phyloP scores from a whole-genome alignment of 1,140 invertebrate species.

The Drosophila kurseongensis region DNA sequence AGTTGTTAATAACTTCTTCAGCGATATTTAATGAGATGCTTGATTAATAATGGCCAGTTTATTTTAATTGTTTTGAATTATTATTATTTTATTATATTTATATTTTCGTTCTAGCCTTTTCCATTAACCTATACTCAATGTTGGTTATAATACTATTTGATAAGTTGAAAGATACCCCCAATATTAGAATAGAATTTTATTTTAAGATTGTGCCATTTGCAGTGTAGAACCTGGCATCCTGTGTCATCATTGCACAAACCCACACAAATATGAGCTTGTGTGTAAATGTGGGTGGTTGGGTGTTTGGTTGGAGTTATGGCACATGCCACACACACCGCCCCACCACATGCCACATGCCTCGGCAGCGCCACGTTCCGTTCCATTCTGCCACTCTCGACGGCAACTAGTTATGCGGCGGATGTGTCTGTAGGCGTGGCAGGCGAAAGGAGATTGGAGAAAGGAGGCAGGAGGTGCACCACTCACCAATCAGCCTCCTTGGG shows the following conservation, averaged over 20 bases:
- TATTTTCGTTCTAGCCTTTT: too few species aligned
- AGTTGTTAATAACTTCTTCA: too few species aligned
- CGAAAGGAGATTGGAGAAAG: constrained; percentile 16
- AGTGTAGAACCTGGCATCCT: constrained; percentile 39
- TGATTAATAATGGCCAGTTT: too few species aligned
- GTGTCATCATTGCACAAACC: constrained; percentile 48
- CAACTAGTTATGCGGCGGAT: constrained; percentile 75
- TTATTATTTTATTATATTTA: background rate
- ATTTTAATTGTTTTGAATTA: background rate
- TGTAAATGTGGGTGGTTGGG: constrained; percentile 6
- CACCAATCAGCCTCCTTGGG: constrained; percentile 32
- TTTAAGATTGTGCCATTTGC: constrained; percentile 22
- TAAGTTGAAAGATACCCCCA: background rate
- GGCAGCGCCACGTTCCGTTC: constrained; percentile 50
- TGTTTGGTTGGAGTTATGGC: constrained; percentile 42
- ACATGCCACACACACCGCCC: constrained; percentile 46
- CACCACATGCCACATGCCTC: constrained; percentile 62
- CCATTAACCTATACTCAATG: background rate
- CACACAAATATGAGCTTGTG: constrained; percentile 20
- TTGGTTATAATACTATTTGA: background rate
- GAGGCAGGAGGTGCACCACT: constrained; percentile 8
- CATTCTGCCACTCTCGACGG: constrained; percentile 50
- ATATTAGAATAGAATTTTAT: constrained; percentile 26
- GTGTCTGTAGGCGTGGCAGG: constrained; percentile 42
- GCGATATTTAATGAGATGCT: too few species aligned